phyloP scores from a whole-genome alignment of 2,797 vertebrate species.

The Coracias cyanogaster region DNA sequence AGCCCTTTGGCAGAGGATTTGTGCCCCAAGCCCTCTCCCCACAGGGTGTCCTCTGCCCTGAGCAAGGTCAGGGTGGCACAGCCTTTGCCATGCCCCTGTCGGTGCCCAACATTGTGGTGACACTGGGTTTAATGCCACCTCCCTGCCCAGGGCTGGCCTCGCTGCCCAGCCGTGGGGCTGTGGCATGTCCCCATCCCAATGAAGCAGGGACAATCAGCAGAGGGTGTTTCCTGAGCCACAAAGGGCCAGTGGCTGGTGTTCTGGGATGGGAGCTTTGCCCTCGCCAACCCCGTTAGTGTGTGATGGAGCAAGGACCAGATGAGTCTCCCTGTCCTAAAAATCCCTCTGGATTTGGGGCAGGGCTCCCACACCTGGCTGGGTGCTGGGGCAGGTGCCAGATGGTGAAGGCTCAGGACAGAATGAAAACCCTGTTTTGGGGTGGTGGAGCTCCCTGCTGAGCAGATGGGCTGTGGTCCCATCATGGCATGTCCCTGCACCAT shows the following conservation, averaged over 20 bases:
- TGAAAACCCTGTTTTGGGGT: not conserved
- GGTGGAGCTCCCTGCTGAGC: not conserved
- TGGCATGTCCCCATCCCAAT: fast-evolving
- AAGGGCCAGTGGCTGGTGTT: not conserved
- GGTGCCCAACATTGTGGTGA: not conserved
- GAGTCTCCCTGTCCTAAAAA: not conserved
- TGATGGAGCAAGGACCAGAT: fast-evolving
- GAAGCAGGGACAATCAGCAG: fast-evolving
- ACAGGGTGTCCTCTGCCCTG: fast-evolving
- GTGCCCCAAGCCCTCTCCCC: fast-evolving
- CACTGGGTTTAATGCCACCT: not conserved
- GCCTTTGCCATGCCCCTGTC: fast-evolving
- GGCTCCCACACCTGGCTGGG: fast-evolving
- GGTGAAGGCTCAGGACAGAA: fast-evolving
- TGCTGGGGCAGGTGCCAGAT: not conserved
- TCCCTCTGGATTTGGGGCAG: not conserved
- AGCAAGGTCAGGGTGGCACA: not conserved
- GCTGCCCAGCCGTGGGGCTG: not conserved
- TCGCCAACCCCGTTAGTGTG: fast-evolving
- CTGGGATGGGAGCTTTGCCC: fast-evolving
- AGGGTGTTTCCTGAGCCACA: fast-evolving
- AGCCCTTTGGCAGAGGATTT: not conserved
- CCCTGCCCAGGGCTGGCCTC: not conserved
- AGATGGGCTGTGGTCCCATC: not conserved
- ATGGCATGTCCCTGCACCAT: fast-evolving